Evolutionary conservation across 2,888 invertebrate genomes (phyloP), one percentile per base, ranked within the genome.

Genomic region (Steinernema carpocapsae): DNA sequence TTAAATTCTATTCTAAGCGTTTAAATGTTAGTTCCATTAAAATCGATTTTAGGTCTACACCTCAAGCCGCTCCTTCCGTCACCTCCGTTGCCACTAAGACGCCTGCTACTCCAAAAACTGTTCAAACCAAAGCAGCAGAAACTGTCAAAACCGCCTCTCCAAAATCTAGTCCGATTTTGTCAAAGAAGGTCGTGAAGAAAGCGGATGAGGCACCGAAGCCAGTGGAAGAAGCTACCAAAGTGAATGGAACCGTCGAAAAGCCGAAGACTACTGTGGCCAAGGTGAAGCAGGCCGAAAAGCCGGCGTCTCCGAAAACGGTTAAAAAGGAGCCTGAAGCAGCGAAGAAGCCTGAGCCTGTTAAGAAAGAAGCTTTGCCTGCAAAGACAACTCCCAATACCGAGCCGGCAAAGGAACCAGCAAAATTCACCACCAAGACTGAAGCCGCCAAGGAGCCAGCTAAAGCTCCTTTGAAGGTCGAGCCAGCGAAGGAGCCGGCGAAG

Each of bases 61-160:
- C 56, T 56, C 56, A 56, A 56, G 22, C 22, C 24, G 26, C 22
- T 7, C 12, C 48, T 17, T 19, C 48, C n/a, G 48, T 48, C n/a
- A 17, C n/a, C n/a, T n/a, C n/a, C n/a, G n/a, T n/a, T n/a, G n/a
- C n/a, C n/a, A n/a, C n/a, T n/a, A n/a, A n/a, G n/a, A n/a, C n/a
- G n/a, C n/a, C n/a, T n/a, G n/a, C n/a, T 56, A 26, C n/a, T 24
- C 56, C 56, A 17, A 56, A 56, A 56, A 24, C 56, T 1, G 56
- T 26, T 19, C 26, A 22, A 26, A 24, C n/a, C 56, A 56, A 56
- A 22, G 56, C 56, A 24, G 56, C 56, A 7, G 26, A 56, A 26
- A 17, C 56, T 12, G 56, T 26, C 6, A 56, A 56, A 26, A 19
- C 19, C 19, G 56, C 22, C 6, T 56, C 56, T 3, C 24, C 56